phyloP scores from a whole-genome alignment of 2,797 vertebrate genomes.

The Megaceryle alcyon region DNA sequence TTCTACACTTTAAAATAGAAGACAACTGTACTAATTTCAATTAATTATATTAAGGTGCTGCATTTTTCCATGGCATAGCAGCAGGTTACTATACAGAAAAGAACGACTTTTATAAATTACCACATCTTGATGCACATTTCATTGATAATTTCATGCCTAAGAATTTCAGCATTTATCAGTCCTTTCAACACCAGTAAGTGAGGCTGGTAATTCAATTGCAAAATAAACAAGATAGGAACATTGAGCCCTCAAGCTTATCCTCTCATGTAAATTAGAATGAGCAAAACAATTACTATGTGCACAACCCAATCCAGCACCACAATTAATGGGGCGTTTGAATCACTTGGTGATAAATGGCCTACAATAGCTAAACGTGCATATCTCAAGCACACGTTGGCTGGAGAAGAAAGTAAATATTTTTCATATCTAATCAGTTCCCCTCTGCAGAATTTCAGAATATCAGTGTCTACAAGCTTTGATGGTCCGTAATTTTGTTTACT shows the following conservation, averaged over 20 bases:
- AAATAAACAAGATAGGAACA: neutral
- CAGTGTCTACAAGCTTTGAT: neutral
- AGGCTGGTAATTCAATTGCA: neutral
- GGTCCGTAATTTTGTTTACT: neutral
- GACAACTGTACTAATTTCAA: neutral
- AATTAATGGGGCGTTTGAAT: neutral
- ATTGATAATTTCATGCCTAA: neutral
- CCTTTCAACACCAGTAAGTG: neutral
- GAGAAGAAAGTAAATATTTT: conserved; percentile 30
- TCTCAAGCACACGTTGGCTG: neutral
- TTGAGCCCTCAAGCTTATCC: neutral
- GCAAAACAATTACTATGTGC: neutral
- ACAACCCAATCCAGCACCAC: neutral
- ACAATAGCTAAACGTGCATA: neutral
- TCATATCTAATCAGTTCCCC: neutral
- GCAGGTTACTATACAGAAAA: neutral
- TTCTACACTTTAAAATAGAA: neutral
- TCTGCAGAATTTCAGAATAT: neutral
- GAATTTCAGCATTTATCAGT: neutral
- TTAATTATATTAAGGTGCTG: neutral
- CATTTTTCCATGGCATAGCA: neutral
- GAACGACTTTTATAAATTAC: neutral
- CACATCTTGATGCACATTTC: neutral
- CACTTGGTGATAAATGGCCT: neutral
- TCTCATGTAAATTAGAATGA: neutral